A percentile compares a stretch with the other conserved stretches of the same genome.
Conservation (phyloP, 2,888 invertebrate genomes). For the Pachymerium ferrugineum region DNA sequence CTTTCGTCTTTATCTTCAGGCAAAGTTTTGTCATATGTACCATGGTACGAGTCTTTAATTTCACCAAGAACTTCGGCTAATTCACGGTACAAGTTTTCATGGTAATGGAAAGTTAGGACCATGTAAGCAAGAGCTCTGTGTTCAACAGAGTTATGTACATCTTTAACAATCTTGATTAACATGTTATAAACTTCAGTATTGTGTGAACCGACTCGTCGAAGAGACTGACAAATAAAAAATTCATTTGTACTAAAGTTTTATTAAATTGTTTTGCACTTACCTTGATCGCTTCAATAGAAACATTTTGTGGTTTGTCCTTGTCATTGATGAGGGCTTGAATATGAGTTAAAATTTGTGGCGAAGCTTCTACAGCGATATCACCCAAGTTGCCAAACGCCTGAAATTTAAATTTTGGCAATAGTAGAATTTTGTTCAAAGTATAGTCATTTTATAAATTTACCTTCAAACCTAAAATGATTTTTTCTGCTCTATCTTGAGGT, state of each 20-base stretch:
- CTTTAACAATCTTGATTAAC: not conserved
- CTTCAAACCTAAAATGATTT: conserved; percentile 31
- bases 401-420: not conserved
- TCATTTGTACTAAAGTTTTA: not conserved
- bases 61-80: not conserved
- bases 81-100: not conserved
- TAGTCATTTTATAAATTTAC: not conserved
- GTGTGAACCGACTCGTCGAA: conserved; percentile 11
- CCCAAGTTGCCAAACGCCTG: conserved; percentile 30
- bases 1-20: no score
- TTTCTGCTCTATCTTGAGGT: not conserved
- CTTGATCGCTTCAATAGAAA: conserved; percentile 21
- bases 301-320: conserved; percentile 13
- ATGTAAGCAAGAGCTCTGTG: conserved; percentile 3
- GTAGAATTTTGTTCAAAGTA: not conserved
- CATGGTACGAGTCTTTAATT: no score
- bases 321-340: not conserved
- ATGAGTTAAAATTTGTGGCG: not conserved
- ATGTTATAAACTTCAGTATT: not conserved
- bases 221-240: not conserved
- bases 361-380: not conserved
- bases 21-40: no score
- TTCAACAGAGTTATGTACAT: not conserved
- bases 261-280: not conserved
- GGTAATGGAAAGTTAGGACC: not conserved